A percentile compares a stretch with the other conserved stretches of the same genome.
Conservation (phyloP, 2,888 invertebrate genomes). For the Torymus aiolomorphi region DNA sequence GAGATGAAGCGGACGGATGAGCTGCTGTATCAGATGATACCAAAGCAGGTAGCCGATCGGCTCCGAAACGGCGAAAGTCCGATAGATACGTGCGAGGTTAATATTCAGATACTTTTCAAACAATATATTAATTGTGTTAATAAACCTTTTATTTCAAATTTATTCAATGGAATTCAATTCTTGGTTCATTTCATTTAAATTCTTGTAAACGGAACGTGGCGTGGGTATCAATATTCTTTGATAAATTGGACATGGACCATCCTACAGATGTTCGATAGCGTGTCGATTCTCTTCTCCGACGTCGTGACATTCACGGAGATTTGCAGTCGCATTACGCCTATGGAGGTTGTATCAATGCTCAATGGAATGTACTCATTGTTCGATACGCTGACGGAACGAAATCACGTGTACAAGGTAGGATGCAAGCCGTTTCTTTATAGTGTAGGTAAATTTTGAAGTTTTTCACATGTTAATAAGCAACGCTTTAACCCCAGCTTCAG, state of each 20-base stretch:
- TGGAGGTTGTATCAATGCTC: slow-evolving; percentile 98
- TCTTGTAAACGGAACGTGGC: no score
- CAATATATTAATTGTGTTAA: no score
- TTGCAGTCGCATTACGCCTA: slow-evolving; percentile 95
- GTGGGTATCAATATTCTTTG: no score
- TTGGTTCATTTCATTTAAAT: no score
- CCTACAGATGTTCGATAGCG: slow-evolving; percentile 94
- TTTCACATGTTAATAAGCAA: neutral
- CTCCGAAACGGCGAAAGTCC: slow-evolving; percentile 95
- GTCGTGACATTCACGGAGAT: slow-evolving; percentile 98
- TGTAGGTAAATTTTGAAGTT: slow-evolving; percentile 37
- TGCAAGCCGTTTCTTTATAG: slow-evolving; percentile 20
- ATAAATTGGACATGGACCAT: neutral
- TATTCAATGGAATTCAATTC: no score
- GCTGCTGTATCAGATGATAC: slow-evolving; percentile 98
- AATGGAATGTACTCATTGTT: slow-evolving; percentile 99
- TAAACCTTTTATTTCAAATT: no score
- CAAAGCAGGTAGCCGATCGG: slow-evolving; percentile 96
- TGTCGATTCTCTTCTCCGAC: slow-evolving; percentile 97
- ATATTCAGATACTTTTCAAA: neutral
- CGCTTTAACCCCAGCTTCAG: no score
- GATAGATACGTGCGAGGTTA: slow-evolving; percentile 96
- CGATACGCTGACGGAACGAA: slow-evolving; percentile 93
- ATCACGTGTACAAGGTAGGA: slow-evolving; percentile 94
- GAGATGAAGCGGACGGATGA: slow-evolving; percentile 98